Base-by-base conservation (phyloP, 2,888 invertebrate genomes). In the Drosophila neotestacea region DNA sequence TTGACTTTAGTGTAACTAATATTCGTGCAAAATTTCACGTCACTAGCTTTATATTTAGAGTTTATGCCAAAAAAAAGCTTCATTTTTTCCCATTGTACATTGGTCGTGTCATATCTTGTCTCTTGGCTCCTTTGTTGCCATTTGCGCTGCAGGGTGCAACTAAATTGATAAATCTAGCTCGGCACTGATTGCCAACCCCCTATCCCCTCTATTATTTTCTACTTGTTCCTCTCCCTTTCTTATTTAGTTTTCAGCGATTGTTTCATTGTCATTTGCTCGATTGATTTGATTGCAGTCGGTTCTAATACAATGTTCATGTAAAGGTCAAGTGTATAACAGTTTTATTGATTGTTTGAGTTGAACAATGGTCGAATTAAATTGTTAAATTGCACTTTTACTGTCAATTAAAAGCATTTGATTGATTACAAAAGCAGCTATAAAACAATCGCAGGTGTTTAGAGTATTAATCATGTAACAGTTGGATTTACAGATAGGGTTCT, bases 121-220 rank as follows among this genome's bases (percentile, higher is more conserved):
- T 60, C 80, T 50, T 70, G 77, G 66, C 73, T 72, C 68, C 69
- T 70, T 85, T 85, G 88, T 76, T 85, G 81, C 34, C 75, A 48
- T 59, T 72, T 82, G 67, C 59, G 84, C 84, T 80, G 70, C 72
- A 70, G 83, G 88, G 86, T 68, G 65, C 68, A 75, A 73, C 73
- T 75, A 83, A 85, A 85, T 85, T 85, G 88, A 88, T 88, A 85
- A 85, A 85, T 85, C 86, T 80, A 77, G 68, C 78, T 73, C 50
- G 68, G 42, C 52, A 62, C 59, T 59, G 59, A 60, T 50, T 71
- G 64, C 41, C 22, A 50, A 50, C 11, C 48, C 22, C 16, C 1
- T 13, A 6, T 11, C 38, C 3, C 2, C 28, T 41, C 16, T 6
- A 4, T 6, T 0, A 44, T 27, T 38, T 30, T 44, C 4, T 38